Percentiles rank a stretch among this genome's conserved stretches.
phyloP scores from a whole-genome alignment of 64 coral and sea anemone genomes.

The Dendrophyllia cribrosa region DNA sequence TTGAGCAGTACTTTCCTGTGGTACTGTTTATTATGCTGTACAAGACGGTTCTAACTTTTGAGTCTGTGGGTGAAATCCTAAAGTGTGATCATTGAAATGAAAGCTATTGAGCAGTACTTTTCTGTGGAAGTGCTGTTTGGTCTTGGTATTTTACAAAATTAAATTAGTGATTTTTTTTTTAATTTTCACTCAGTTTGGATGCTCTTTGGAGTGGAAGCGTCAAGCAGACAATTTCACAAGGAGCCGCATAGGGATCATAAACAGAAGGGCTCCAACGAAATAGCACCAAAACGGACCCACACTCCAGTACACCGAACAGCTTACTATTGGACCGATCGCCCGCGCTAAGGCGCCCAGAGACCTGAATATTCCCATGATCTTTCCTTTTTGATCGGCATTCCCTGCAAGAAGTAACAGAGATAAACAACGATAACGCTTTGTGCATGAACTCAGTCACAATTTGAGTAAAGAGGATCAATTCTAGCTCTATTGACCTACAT shows the following conservation, averaged over 20 bases:
- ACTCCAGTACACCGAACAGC: conserved; percentile 92
- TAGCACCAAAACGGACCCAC: conserved; percentile 92
- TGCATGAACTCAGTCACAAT: no score
- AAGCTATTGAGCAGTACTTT: no score
- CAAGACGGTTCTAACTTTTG: no score
- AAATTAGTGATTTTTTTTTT: background rate
- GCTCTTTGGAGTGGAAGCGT: no score
- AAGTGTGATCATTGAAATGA: no score
- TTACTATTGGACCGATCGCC: conserved; percentile 86
- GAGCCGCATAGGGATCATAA: conserved; percentile 79
- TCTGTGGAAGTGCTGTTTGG: no score
- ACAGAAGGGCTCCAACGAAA: conserved; percentile 73
- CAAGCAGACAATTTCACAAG: conserved; percentile 39
- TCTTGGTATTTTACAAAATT: no score
- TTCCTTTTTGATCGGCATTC: conserved; percentile 91
- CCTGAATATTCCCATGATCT: conserved; percentile 97
- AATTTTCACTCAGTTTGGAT: background rate
- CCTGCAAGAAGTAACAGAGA: conserved; percentile 29
- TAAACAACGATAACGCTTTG: background rate
- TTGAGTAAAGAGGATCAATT: no score
- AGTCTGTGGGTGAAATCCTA: no score
- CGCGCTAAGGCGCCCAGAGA: conserved; percentile 93
- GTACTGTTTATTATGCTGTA: no score
- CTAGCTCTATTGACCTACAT: no score
- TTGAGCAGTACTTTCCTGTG: no score